Conservation (phyloP, 2,797 vertebrate species). For the Chaetophractus vellerosus region DNA sequence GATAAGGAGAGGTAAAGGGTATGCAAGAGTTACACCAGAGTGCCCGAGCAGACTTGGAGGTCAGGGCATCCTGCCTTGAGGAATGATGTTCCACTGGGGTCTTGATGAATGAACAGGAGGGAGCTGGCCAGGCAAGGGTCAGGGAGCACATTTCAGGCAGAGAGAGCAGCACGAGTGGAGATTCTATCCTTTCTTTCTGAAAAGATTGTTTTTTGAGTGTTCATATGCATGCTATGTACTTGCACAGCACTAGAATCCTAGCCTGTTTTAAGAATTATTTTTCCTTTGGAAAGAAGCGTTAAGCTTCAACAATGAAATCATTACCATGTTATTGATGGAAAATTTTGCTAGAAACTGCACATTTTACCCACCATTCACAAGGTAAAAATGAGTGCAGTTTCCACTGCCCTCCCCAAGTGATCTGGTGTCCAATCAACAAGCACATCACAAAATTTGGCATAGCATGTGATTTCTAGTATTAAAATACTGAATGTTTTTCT, state of each 20-base stretch:
- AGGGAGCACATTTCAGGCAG: too few species aligned
- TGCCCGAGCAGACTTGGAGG: accelerated
- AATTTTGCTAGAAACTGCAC: neutral
- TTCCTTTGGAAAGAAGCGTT: neutral
- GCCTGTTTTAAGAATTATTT: neutral
- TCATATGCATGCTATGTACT: neutral
- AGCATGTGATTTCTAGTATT: neutral
- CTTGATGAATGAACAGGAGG: neutral
- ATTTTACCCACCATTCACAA: conserved; percentile 17
- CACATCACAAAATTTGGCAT: neutral
- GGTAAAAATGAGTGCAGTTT: neutral
- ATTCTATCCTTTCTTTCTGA: neutral
- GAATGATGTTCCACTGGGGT: neutral
- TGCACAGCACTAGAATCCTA: neutral
- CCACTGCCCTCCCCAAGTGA: accelerated
- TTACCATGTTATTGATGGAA: neutral
- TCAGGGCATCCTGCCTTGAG: neutral
- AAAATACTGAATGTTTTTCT: neutral
- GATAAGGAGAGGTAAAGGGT: neutral
- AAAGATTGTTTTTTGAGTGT: neutral
- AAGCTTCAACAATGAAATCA: neutral
- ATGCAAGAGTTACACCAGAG: neutral
- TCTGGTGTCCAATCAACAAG: neutral
- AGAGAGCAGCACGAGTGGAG: neutral
- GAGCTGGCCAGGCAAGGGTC: neutral